Percentiles rank a stretch among this genome's conserved stretches.
phyloP scores from a whole-genome alignment of 2,113 vertebrate species.

The Bufo gargarizans region DNA sequence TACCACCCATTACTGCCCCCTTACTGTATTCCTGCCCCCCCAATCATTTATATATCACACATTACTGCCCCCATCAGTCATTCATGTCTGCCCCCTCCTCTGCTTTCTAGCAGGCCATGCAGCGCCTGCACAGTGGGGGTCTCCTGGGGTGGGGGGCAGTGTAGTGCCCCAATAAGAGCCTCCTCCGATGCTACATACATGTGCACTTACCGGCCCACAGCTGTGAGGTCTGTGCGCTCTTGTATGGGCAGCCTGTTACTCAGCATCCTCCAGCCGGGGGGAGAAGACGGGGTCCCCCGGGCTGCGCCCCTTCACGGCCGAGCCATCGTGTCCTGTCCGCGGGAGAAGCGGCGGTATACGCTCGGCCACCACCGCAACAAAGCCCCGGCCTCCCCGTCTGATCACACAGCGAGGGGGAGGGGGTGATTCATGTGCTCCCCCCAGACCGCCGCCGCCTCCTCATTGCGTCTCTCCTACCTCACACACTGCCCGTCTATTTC shows the following conservation, averaged over 20 bases:
- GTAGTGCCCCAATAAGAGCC: too few species aligned
- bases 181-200: too few species aligned
- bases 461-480: too few species aligned
- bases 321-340: background rate
- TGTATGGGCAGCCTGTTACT: background rate
- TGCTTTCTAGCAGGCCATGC: too few species aligned
- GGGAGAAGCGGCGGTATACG: background rate
- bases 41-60: background rate
- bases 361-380: background rate
- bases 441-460: too few species aligned
- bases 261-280: slow-evolving; percentile 15
- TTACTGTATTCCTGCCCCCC: too few species aligned
- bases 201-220: background rate
- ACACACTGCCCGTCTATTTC: too few species aligned
- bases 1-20: background rate
- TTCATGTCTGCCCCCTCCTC: too few species aligned
- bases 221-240: background rate
- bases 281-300: background rate
- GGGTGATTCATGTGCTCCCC: background rate
- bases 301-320: background rate
- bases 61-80: background rate
- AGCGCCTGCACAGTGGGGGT: too few species aligned
- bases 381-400: background rate
- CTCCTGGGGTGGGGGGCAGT: too few species aligned
- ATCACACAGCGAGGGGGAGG: background rate